Evolutionary conservation across 2,113 vertebrate genomes (phyloP).

Genomic region (Alces alces): DNA sequence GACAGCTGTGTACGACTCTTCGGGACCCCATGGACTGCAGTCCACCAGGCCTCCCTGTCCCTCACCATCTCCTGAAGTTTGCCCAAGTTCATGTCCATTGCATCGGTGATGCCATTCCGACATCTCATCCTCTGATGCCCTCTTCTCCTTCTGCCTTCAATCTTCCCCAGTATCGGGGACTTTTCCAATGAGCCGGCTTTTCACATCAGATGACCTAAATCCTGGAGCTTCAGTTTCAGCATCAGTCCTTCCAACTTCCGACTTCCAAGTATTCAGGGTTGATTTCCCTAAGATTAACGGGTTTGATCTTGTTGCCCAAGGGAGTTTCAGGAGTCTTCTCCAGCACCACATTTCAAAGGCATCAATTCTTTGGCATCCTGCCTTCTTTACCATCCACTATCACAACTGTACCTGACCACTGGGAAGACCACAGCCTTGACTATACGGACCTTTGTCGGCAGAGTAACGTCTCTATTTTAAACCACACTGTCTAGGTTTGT

Average conservation of each 20-base stretch:
- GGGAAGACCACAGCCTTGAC: not conserved
- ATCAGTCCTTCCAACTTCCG: not conserved
- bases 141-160: not conserved
- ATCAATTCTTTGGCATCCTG: not conserved
- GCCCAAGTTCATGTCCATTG: not conserved
- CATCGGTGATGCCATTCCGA: not conserved
- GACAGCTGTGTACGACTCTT: not conserved
- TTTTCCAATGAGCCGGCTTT: not conserved
- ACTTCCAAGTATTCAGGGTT: not conserved
- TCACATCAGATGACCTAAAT: not conserved
- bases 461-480: not conserved
- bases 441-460: not conserved
- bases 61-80: not conserved
- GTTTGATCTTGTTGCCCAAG: not conserved
- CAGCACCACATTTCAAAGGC: not conserved
- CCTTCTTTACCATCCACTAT: not conserved
- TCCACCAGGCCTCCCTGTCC: not conserved
- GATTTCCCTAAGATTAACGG: not conserved
- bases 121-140: not conserved
- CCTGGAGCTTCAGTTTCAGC: not conserved
- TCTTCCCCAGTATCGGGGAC: not conserved
- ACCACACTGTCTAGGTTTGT: not conserved
- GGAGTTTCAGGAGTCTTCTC: not conserved
- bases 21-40: not conserved
- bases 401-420: not conserved